Base-by-base conservation (phyloP, 2,797 vertebrate genomes). In the Sorex maritimensis region DNA sequence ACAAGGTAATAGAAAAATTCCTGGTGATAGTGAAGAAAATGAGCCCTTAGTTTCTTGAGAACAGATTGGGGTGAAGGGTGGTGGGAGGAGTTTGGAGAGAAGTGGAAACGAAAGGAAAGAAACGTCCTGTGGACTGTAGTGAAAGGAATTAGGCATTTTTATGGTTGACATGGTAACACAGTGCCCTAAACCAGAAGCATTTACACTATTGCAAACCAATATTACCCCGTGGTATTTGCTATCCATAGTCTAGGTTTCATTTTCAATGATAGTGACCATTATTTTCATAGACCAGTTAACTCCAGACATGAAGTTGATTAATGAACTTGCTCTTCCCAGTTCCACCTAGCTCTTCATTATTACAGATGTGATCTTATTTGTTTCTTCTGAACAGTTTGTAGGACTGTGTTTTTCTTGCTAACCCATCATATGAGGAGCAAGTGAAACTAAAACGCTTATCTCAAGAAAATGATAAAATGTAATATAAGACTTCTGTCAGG, bases 401-500 rank as follows among this genome's bases (percentile, higher is more conserved):
- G 13, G 11, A 61, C 24, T 61, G 0, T 46, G 14, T n/a, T 91
- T 83, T 38, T 83, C 28, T 77, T 84, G 84, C 77, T 81, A 79
- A 23, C 34, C 61, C 46, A 23, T 80, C 34, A 86, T 52, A 26
- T 63, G 12, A 90, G 13, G 8, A 84, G 6, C 49, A 94, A 67
- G 23, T 79, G 73, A 92, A 94, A 85, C 9, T 55, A 86, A 82
- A 44, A 14, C 2, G 78, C 8, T 17, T 38, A 58, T 46, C 30
- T 89, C 15, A 94, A 58, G 55, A 90, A 94, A 88, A 86, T 77
- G 6, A 83, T 88, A 78, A 58, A 28, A 6, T 73, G 44, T 88
- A 67, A 77, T 55, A 26, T 41, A 87, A 90, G 5, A 0, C 41
- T 90, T 88, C 63, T 74, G 28, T 81, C 23, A 82, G 2, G 93